Base-by-base conservation (phyloP, 2,797 vertebrate species). In the Craterocephalus amniculus region DNA sequence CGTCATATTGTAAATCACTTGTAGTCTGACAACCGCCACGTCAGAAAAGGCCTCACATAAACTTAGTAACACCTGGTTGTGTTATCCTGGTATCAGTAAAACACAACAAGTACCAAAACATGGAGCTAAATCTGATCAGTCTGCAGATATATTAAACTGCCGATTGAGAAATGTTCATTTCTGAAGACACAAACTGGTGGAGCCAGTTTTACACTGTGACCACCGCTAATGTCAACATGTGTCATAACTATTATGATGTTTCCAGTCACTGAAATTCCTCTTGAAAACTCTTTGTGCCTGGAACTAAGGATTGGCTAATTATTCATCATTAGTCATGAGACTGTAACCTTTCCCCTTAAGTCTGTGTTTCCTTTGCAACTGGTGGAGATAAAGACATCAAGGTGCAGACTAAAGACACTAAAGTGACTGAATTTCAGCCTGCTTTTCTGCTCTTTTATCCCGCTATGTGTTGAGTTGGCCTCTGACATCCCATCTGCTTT, bases 131-230 rank as follows among this genome's bases (percentile, higher is more conserved):
- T 45, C 27, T 22, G n/a, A 31, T 26, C 36, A 20, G 16, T 31
- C 32, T 26, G 13, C 34, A 54, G 24, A 66, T 8, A 20, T 8
- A 40, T 22, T 45, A 26, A 63, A 35, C 0, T 20, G 5, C 29
- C 59, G 55, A 31, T 75, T 72, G 63, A 49, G 63, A 78, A 80
- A 70, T 58, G 18, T 62, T 60, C 34, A 57, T 49, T 40, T 27
- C 6, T 38, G 18, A 74, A 45, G 31, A 20, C 29, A 22, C 20
- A 49, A 74, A 88, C 89, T 40, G 65, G 86, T 75, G 14, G 16
- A 80, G 71, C 87, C 71, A 62, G 84, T 73, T 80, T 24, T 16
- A 36, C 31, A 1, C 74, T 62, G 51, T 79, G 73, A 74, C 80
- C 72, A 60, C 43, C 8, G 6, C 56, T 67, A 77, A 68, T 69